phyloP scores from a whole-genome alignment of 1,140 invertebrate species.

The Drosophila simulans region DNA sequence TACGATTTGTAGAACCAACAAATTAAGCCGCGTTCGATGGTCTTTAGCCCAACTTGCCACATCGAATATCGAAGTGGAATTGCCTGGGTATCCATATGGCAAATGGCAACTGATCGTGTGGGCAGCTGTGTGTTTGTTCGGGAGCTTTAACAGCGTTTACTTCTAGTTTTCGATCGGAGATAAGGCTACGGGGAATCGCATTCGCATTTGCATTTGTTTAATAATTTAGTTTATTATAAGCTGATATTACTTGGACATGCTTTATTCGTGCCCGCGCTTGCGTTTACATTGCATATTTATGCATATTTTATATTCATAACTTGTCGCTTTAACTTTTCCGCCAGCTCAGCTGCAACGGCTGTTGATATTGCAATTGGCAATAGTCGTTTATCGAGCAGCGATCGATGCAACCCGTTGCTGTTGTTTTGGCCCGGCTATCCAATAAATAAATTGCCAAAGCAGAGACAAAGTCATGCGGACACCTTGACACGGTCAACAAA shows the following conservation, averaged over 20 bases:
- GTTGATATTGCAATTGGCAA: slow-evolving; percentile 16
- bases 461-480: slow-evolving; percentile 56
- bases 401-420: slow-evolving; percentile 62
- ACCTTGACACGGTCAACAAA: slow-evolving; percentile 62
- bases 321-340: slow-evolving; percentile 58
- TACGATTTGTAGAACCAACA: slow-evolving; percentile 73
- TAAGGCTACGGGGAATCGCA: slow-evolving; percentile 42
- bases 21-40: slow-evolving; percentile 56
- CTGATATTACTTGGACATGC: slow-evolving; percentile 78
- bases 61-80: slow-evolving; percentile 25
- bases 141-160: slow-evolving; percentile 74
- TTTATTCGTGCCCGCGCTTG: slow-evolving; percentile 65
- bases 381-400: slow-evolving; percentile 70
- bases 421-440: slow-evolving; percentile 36
- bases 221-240: slow-evolving; percentile 78
- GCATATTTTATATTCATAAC: slow-evolving; percentile 83
- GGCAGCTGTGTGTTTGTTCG: slow-evolving; percentile 42
- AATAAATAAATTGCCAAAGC: slow-evolving; percentile 77
- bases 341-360: slow-evolving; percentile 36
- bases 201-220: slow-evolving; percentile 74
- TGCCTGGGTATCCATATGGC: slow-evolving; percentile 6
- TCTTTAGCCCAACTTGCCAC: not conserved
- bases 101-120: slow-evolving; percentile 60
- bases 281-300: slow-evolving; percentile 69
- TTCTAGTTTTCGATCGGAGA: slow-evolving; percentile 78